Evolutionary conservation across 2,113 vertebrate species (phyloP).

Genomic region (Cyrtonyx montezumae): DNA sequence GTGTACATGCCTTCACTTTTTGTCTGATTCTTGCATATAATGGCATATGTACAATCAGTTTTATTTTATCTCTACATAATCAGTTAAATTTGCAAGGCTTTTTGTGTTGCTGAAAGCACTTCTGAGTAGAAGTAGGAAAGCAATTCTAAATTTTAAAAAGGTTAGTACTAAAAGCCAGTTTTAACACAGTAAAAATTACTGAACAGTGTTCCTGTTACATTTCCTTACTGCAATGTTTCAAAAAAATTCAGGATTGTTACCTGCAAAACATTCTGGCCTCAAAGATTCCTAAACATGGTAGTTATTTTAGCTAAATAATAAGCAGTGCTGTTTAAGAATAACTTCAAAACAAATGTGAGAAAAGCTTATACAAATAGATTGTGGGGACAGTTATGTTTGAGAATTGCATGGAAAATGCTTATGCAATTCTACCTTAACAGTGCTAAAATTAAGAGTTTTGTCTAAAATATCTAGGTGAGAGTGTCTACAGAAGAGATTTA

Average conservation of each 20-base stretch:
- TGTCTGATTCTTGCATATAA: not conserved
- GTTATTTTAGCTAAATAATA: not conserved
- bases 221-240: not conserved
- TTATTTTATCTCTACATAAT: not conserved
- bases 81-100: not conserved
- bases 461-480: not conserved
- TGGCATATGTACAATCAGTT: not conserved
- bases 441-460: not conserved
- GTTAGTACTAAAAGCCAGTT: not conserved
- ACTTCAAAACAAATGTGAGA: not conserved
- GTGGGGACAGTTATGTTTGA: not conserved
- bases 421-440: rapidly evolving
- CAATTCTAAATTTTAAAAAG: not conserved
- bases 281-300: not conserved
- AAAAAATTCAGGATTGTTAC: not conserved
- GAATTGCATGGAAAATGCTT: not conserved
- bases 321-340: not conserved
- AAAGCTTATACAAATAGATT: not conserved
- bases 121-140: not conserved
- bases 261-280: not conserved
- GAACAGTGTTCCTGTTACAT: not conserved
- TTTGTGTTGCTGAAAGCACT: not conserved
- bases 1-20: not conserved
- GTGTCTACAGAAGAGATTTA: no score
- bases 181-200: not conserved